Base-by-base conservation (phyloP, 2,797 vertebrate genomes). In the Oreonectes daqikongensis region DNA sequence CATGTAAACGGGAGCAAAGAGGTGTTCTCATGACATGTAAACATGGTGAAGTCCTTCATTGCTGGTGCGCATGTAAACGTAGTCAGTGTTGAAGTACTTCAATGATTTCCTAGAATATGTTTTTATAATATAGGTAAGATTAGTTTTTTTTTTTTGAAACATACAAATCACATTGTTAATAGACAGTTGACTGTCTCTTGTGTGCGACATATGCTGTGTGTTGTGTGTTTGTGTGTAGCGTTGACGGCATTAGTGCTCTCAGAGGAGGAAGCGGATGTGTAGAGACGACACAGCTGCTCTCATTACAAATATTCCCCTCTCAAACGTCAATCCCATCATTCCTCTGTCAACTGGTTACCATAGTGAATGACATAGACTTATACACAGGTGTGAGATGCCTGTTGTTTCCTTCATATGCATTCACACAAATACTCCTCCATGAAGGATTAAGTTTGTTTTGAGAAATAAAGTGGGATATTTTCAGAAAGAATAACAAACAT, bases 191-290 rank as follows among this genome's bases (percentile, higher is more conserved):
- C 10, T 65, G 57, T 64, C 57, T 64, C 22, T 48, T 35, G 14
- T 52, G 57, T 42, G 76, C 48, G 52, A 9, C 50, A 52, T 26
- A 72, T 69, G 28, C 82, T 70, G 65, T 77, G 73, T 70, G 50
- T 18, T 55, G 38, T 5, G 72, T 60, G 6, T 65, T 44, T 61
- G 71, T 59, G 6, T 65, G 59, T 63, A 28, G 46, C 15, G 38
- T 71, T 66, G 32, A 70, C 30, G 2, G 30, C 18, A 22, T 9
- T 7, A 64, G 24, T 32, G 15, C 8, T 46, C 38, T n/a, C 22
- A 8, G 14, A 24, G 44, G 18, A 48, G 64, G 30, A 68, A 60
- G 26, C 22, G 8, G 48, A 53, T 24, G 30, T 28, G 18, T 32
- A 32, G 20, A 44, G 50, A 30, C 6, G n/a, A 35, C 26, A 61